Conservation (phyloP, 2,888 invertebrate species). For the Schrankia costaestrigalis region DNA sequence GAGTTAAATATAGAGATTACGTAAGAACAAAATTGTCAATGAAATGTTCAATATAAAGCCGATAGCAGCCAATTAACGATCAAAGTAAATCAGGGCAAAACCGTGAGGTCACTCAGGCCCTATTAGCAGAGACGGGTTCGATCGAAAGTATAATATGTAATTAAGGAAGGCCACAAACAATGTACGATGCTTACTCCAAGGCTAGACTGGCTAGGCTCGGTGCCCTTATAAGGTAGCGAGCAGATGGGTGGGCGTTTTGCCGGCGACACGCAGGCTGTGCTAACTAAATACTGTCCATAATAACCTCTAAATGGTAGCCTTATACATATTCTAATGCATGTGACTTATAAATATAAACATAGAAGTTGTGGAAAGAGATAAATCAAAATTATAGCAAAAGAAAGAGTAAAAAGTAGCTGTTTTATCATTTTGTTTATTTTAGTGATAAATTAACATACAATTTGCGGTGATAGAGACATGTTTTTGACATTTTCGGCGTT, state of each 20-base stretch:
- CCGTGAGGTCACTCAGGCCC: conserved; percentile 47
- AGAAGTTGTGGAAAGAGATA: no score
- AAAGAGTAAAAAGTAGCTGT: no score
- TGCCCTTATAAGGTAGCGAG: conserved; percentile 35
- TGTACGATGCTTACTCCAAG: conserved; percentile 38
- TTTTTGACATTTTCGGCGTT: no score
- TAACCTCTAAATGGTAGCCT: conserved; percentile 16
- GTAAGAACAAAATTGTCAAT: conserved; percentile 34
- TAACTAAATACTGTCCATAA: conserved; percentile 12
- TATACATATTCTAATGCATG: conserved; percentile 9
- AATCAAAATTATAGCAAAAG: no score
- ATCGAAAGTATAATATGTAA: conserved; percentile 58
- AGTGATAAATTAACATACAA: no score
- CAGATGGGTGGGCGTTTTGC: conserved; percentile 31
- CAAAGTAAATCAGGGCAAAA: conserved; percentile 54
- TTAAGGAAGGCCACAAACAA: conserved; percentile 54
- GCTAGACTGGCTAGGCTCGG: conserved; percentile 34
- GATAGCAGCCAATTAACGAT: conserved; percentile 48
- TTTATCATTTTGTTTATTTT: no score
- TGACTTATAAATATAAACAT: no score
- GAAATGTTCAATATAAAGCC: conserved; percentile 32
- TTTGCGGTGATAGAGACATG: no score
- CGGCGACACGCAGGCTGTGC: conserved; percentile 47
- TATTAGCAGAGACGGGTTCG: conserved; percentile 49
- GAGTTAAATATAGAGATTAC: conserved; percentile 18